Percentiles rank a stretch among this genome's conserved stretches.
Conservation (phyloP, 1,140 invertebrate genomes). For the Aphis craccivora region DNA sequence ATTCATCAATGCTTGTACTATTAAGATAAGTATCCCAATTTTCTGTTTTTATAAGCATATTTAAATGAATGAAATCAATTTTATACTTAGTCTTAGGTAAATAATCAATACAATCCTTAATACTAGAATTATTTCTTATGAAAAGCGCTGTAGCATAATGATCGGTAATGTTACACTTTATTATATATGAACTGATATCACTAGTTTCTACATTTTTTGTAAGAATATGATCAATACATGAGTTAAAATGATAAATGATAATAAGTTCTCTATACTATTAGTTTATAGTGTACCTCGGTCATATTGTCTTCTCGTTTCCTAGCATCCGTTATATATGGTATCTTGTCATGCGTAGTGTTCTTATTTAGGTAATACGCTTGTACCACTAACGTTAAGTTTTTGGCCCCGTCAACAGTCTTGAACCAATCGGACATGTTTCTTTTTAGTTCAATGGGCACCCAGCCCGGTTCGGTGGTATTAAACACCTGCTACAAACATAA, state of each 20-base stretch:
- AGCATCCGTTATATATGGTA: constrained; percentile 62
- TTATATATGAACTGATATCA: no score
- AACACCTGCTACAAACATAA: constrained; percentile 59
- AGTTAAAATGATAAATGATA: not conserved
- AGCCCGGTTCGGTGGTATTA: constrained; percentile 68
- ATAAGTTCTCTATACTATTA: not conserved
- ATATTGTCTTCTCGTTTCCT: constrained; percentile 63
- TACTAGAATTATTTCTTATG: no score
- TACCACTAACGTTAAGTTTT: constrained; percentile 77
- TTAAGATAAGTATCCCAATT: no score
- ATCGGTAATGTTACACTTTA: no score
- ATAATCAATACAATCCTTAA: no score
- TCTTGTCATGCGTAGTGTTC: constrained; percentile 31
- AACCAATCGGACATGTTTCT: constrained; percentile 80
- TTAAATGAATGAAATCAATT: no score
- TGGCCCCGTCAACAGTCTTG: constrained; percentile 68
- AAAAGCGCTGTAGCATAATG: no score
- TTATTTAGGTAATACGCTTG: constrained; percentile 66
- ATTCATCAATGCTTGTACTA: no score
- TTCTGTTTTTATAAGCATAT: no score
- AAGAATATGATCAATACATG: no score
- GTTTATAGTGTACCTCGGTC: not conserved
- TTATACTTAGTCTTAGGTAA: no score
- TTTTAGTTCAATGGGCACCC: constrained; percentile 79
- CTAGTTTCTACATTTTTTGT: no score